Conservation (phyloP, 2,797 vertebrate species). For the Poecilia gillii region DNA sequence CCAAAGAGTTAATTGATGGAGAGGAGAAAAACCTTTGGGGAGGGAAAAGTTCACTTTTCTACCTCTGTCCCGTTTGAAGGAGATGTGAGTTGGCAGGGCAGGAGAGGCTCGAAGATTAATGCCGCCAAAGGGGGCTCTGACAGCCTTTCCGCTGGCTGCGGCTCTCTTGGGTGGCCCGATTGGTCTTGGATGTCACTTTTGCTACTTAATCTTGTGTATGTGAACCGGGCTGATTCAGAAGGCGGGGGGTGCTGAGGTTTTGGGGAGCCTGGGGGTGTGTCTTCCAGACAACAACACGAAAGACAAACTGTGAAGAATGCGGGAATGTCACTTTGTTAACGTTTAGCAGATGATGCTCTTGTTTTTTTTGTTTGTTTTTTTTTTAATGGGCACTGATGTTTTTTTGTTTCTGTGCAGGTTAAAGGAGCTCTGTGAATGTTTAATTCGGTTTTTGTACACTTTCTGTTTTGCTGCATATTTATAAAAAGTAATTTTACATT, state of each 20-base stretch:
- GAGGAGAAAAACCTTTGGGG: conserved; percentile 76
- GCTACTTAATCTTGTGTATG: conserved; percentile 99
- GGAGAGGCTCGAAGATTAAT: conserved; percentile 97
- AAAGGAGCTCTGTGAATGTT: background rate
- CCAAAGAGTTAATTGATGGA: conserved; percentile 87
- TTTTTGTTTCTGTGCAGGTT: conserved; percentile 1
- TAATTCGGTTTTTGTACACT: background rate
- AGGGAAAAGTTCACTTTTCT: conserved; percentile 76
- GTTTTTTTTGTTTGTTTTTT: background rate
- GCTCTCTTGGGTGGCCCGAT: conserved; percentile 97
- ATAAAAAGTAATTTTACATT: background rate
- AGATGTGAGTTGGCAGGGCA: conserved; percentile 95
- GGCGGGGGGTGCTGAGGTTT: conserved; percentile 47
- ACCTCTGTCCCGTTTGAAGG: conserved; percentile 88
- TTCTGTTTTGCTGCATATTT: background rate
- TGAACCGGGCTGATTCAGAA: conserved; percentile 92
- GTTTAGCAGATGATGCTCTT: conserved; percentile 42
- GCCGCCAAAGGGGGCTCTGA: conserved; percentile 93
- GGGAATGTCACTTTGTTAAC: conserved; percentile 52
- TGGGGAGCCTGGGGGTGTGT: conserved; percentile 33
- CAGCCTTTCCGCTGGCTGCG: conserved; percentile 93
- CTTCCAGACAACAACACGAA: conserved; percentile 83
- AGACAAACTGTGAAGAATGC: conserved; percentile 48
- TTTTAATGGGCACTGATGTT: too few relatives aligned
- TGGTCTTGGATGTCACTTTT: conserved; percentile 99